These are phyloP conservation scores for Chionodraco myersi DNA, from an alignment of 2,113 vertebrate genomes.

Conservation along the genomic window DNA sequence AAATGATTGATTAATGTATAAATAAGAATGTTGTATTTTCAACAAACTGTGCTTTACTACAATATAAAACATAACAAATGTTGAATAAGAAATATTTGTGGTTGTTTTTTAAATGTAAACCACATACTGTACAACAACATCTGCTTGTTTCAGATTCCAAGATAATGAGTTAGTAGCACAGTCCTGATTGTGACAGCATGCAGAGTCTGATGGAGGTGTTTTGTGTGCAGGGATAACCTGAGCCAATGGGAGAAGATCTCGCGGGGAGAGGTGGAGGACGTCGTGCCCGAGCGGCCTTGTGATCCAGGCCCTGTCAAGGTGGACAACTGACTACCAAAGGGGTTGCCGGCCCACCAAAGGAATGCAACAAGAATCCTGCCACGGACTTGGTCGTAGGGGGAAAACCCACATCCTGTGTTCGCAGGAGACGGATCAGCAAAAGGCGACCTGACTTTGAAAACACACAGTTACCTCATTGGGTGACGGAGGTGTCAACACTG, in stretches of 20 bases:
- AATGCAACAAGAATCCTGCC: constrained; percentile 66
- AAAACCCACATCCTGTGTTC: constrained; percentile 59
- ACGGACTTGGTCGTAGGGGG: constrained; percentile 52
- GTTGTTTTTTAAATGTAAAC: no score
- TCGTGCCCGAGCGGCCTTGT: constrained; percentile 74
- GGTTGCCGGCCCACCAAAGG: constrained; percentile 60
- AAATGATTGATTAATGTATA: no score
- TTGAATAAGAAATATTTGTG: no score
- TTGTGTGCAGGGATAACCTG: constrained; percentile 90
- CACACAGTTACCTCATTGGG: constrained; percentile 86
- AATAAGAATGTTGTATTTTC: no score
- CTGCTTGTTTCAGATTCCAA: not conserved
- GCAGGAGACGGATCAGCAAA: constrained; percentile 70
- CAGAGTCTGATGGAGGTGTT: not conserved
- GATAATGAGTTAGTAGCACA: not conserved
- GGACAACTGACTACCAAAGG: constrained; percentile 86
- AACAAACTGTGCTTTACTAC: no score
- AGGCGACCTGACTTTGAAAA: constrained; percentile 78
- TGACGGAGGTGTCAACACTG: constrained; percentile 80
- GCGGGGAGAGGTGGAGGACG: constrained; percentile 88
- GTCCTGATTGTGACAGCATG: not conserved
- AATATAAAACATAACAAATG: no score
- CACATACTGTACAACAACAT: not conserved
- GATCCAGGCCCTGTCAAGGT: constrained; percentile 88
- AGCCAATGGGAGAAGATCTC: constrained; percentile 95